Evolutionary conservation across 2,888 invertebrate genomes (phyloP), one percentile per base, ranked within the genome.

Genomic region (Mongoloraphidia duomilia): DNA sequence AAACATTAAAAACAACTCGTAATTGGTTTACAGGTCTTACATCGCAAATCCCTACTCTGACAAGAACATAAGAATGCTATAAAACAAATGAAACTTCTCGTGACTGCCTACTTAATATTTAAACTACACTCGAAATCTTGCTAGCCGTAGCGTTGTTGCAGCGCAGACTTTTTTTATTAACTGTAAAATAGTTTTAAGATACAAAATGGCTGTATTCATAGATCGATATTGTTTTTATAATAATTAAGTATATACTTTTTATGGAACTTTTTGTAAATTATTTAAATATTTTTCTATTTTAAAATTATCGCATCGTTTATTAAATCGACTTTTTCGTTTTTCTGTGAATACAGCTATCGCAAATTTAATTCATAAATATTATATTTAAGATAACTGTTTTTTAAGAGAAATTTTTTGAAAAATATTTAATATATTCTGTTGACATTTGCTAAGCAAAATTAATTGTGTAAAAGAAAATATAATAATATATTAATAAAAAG

Each of bases 31-130:
- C 75, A 80, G 80, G 66, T 73, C 74, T 57, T 80, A 79, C 72
- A 79, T 80, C 66, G 73, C 75, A 61, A 80, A 78, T 60, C 79
- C 80, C 52, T 74, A 73, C 65, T 73, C 76, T 53, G 78, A 79
- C 68, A 79, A 75, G 65, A 78, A 78, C 62, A 71, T 78, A 67
- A 70, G 75, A 65, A 74, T 77, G 73, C 67, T 77, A 34, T 33
- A 50, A 46, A 50, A 53, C 39, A 9, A 41, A 51, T 34, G 17
- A 46, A 40, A 17, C 42, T 41, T 48, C 39, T 50, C 40, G 47
- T 38, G 50, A 52, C 35, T 52, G 51, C 55, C 53, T 53, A 11
- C 50, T 51, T 37, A 53, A 47, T 40, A 53, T 50, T 10, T 50
- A 51, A 8, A 38, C 47, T 12, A 33, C 26, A 36, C 49, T 48